Evolutionary conservation across 2,888 invertebrate genomes (phyloP).

Genomic region (Schizotus pectinicornis): DNA sequence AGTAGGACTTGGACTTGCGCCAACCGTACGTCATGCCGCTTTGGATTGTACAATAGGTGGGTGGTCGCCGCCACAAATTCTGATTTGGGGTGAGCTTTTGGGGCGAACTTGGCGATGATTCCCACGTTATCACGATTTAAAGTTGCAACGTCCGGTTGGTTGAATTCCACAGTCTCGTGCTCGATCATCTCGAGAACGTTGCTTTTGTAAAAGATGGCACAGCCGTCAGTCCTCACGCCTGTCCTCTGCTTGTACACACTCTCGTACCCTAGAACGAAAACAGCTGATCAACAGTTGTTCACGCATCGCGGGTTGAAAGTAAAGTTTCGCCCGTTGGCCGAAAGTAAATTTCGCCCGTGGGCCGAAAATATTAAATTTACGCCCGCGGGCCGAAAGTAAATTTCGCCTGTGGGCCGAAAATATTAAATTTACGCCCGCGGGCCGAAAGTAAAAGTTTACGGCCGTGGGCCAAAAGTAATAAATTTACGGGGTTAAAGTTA

Average conservation of each 20-base stretch:
- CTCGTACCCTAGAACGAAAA: conserved; percentile 76
- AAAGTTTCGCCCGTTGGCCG: too few relatives aligned
- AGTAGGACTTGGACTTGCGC: conserved; percentile 86
- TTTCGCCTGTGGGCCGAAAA: too few relatives aligned
- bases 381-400: too few relatives aligned
- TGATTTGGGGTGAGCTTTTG: conserved; percentile 59
- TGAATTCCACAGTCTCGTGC: conserved; percentile 73
- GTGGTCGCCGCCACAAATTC: conserved; percentile 87
- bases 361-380: too few relatives aligned
- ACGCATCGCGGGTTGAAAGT: too few relatives aligned
- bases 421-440: too few relatives aligned
- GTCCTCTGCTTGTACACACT: conserved; percentile 86
- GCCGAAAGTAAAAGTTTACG: too few relatives aligned
- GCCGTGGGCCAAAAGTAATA: too few relatives aligned
- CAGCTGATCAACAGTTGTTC: too few relatives aligned
- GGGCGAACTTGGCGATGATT: conserved; percentile 75
- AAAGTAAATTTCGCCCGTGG: too few relatives aligned
- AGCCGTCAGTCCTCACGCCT: conserved; percentile 82
- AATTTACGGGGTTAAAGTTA: too few relatives aligned
- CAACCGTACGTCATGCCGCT: conserved; percentile 84
- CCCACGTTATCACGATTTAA: conserved; percentile 90
- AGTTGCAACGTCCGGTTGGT: conserved; percentile 65
- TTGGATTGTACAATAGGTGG: conserved; percentile 92
- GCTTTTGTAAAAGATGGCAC: conserved; percentile 83
- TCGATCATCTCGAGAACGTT: conserved; percentile 71